Evolutionary conservation across 2,113 vertebrate genomes (phyloP).

Genomic region (Tympanuchus pallidicinctus): DNA sequence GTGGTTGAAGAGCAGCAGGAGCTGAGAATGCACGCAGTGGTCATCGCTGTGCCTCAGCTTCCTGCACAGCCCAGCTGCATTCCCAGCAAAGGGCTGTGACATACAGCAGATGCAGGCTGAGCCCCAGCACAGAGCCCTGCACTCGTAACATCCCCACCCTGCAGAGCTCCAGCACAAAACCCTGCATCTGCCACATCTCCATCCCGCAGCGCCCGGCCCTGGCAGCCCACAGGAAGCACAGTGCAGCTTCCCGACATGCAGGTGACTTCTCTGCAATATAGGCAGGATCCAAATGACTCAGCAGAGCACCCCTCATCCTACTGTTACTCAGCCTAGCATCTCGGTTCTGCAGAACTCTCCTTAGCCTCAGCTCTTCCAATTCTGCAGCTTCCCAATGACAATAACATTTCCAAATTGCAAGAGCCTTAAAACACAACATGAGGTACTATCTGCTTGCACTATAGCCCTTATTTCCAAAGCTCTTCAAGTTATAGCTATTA

Average conservation of each 20-base stretch:
- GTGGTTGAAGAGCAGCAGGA: constrained; percentile 29
- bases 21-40: background rate
- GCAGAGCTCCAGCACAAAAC: background rate
- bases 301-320: background rate
- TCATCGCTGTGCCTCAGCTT: background rate
- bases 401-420: background rate
- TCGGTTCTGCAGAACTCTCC: background rate
- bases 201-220: too few relatives aligned
- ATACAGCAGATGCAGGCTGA: background rate
- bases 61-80: background rate
- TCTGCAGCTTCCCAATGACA: background rate
- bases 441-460: background rate
- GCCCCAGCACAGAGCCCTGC: background rate
- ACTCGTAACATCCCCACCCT: background rate
- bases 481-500: rapidly evolving
- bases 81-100: background rate
- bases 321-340: constrained; percentile 8
- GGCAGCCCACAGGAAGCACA: rapidly evolving
- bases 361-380: background rate
- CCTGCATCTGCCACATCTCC: background rate
- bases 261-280: background rate
- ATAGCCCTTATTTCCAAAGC: background rate
- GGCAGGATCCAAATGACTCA: constrained; percentile 4
- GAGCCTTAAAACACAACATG: background rate
- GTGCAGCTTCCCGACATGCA: background rate